A percentile compares a stretch with the other conserved stretches of the same genome.
These are phyloP conservation scores for Rhipidura dahli DNA, from an alignment of 2,113 vertebrate species.

Conservation along the genomic window DNA sequence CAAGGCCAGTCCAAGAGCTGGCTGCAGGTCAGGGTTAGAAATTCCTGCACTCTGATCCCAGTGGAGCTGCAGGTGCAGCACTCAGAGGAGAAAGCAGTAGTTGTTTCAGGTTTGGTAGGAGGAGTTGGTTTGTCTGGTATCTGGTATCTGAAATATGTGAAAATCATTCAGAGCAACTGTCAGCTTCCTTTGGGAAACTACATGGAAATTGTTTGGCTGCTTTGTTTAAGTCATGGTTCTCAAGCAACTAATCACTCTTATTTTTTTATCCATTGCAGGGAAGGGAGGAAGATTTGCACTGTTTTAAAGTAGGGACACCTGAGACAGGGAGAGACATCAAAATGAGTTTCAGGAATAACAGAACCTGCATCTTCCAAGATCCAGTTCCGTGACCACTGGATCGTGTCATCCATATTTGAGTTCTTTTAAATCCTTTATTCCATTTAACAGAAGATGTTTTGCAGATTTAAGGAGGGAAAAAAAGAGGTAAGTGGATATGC, in stretches of 20 bases:
- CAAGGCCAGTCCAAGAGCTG: background rate
- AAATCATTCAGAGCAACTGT: background rate
- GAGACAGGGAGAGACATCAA: background rate
- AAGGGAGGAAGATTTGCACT: background rate
- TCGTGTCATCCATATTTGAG: background rate
- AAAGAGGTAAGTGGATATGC: background rate
- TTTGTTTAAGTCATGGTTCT: background rate
- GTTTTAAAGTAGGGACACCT: background rate
- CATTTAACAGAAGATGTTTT: background rate
- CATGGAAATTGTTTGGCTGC: background rate
- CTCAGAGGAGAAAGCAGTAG: background rate
- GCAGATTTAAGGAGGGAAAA: background rate
- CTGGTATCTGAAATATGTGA: background rate
- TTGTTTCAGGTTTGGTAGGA: background rate
- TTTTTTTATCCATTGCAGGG: background rate
- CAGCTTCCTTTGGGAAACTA: background rate
- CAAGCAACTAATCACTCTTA: background rate
- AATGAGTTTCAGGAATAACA: background rate
- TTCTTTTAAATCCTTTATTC: background rate
- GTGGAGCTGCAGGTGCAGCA: background rate
- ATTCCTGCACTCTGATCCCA: background rate
- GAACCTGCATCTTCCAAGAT: background rate
- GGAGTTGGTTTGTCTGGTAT: background rate
- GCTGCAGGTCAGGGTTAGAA: background rate
- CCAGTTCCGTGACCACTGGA: background rate